phyloP scores from a whole-genome alignment of 92 coral and sea anemone genomes.

The Zoanthus gigantus region DNA sequence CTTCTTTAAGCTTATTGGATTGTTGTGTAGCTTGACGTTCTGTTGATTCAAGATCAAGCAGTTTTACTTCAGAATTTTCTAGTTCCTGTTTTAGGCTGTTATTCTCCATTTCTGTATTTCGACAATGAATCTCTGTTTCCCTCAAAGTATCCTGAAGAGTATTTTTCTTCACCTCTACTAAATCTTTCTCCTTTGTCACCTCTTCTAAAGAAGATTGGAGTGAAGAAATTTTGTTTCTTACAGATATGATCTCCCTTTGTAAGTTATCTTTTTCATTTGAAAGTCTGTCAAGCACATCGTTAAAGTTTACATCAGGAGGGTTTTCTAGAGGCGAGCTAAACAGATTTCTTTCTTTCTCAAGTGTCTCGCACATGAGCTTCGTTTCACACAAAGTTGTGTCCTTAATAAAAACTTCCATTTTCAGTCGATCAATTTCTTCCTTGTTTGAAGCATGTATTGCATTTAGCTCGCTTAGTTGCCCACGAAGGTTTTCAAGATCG shows the following conservation, averaged over 20 bases:
- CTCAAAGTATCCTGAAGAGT: slow-evolving; percentile 49
- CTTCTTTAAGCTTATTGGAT: slow-evolving; percentile 56
- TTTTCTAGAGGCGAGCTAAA: slow-evolving; percentile 63
- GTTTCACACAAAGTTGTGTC: slow-evolving; percentile 72
- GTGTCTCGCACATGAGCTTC: slow-evolving; percentile 66
- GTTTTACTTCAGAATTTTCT: slow-evolving; percentile 50
- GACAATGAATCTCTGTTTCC: slow-evolving; percentile 52
- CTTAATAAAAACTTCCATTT: slow-evolving; percentile 52
- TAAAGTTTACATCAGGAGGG: slow-evolving; percentile 50
- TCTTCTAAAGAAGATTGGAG: slow-evolving; percentile 51
- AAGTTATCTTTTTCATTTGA: slow-evolving; percentile 69
- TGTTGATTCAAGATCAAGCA: slow-evolving; percentile 56
- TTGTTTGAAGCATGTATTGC: slow-evolving; percentile 49
- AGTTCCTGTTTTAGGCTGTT: slow-evolving; percentile 63
- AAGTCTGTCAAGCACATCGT: slow-evolving; percentile 52
- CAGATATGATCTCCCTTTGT: slow-evolving; percentile 57
- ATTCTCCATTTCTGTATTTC: slow-evolving; percentile 64
- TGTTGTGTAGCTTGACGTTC: slow-evolving; percentile 51
- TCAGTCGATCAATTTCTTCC: slow-evolving; percentile 65
- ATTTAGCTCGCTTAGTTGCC: slow-evolving; percentile 56
- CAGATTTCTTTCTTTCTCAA: slow-evolving; percentile 64
- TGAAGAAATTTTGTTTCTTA: slow-evolving; percentile 60
- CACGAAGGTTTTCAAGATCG: slow-evolving; percentile 58
- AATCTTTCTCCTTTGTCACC: slow-evolving; percentile 55
- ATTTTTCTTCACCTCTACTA: slow-evolving; percentile 63